phyloP scores from a whole-genome alignment of 1,140 invertebrate species.

The Ostrea edulis region DNA sequence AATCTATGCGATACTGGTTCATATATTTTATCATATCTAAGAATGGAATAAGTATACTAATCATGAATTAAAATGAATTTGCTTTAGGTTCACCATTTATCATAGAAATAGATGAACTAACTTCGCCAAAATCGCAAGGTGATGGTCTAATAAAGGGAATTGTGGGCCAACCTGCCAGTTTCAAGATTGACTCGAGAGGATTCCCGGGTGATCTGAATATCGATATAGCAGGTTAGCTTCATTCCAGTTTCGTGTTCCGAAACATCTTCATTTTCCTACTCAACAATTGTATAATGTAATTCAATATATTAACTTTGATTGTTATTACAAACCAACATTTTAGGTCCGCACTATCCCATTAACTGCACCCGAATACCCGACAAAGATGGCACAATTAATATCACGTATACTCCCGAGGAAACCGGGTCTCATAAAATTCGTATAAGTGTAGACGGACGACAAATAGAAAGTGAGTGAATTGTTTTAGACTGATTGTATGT shows the following conservation, averaged over 20 bases:
- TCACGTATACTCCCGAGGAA: slow-evolving; percentile 85
- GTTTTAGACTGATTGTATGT: neutral
- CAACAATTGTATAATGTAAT: neutral
- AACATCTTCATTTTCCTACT: neutral
- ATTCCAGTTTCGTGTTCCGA: neutral
- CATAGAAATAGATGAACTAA: slow-evolving; percentile 72
- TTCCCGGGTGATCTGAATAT: slow-evolving; percentile 76
- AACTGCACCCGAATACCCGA: slow-evolving; percentile 81
- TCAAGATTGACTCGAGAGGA: slow-evolving; percentile 80
- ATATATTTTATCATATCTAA: no score
- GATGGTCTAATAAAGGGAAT: slow-evolving; percentile 74
- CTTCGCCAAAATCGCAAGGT: slow-evolving; percentile 70
- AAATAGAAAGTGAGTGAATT: slow-evolving; percentile 73
- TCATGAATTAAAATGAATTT: neutral
- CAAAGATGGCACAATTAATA: slow-evolving; percentile 82
- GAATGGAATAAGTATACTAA: no score
- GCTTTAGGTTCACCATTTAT: slow-evolving; percentile 73
- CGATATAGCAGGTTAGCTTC: slow-evolving; percentile 71
- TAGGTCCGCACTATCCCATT: slow-evolving; percentile 85
- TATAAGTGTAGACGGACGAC: slow-evolving; percentile 86
- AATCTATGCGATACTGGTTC: no score
- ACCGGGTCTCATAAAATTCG: slow-evolving; percentile 87
- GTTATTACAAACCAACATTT: neutral
- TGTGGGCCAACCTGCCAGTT: slow-evolving; percentile 73
- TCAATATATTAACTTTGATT: neutral